Evolutionary conservation across 2,888 invertebrate species (phyloP), one percentile per base, ranked within the genome.

Genomic region (Brachynemurus nebulosus): DNA sequence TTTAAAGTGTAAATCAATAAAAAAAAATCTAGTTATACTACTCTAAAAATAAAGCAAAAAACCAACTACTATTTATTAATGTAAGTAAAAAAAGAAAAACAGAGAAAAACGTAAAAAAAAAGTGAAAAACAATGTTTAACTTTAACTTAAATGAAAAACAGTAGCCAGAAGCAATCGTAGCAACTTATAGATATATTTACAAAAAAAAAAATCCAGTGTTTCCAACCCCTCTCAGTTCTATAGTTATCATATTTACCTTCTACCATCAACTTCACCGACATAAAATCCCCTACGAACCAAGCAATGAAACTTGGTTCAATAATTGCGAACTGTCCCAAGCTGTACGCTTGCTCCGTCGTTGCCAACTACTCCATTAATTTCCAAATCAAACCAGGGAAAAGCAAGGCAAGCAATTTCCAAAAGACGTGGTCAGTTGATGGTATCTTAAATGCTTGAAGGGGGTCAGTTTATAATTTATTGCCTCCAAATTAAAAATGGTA

Each of bases 1-100:
- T 49, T 49, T 45, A 48, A 45, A 47, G 44, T 47, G 44, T 44
- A 44, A 47, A 44, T 44, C 47, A 44, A 44, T 42, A 44, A 40
- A 45, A 40, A 47, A 47, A 44, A 43, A 41, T 43, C 45, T 47
- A 45, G 42, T 47, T 34, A 37, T 45, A 43, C 44, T 41, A 44
- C 44, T 44, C 44, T 44, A 47, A 37, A 12, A 20, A 38, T n/a
- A 38, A 40, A 23, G 27, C 23, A 41, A 47, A 47, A 35, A n/a
- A n/a, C n/a, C 44, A 9, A 12, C 14, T 30, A 30, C 30, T 30
- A 30, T 30, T 30, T 12, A 30, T 30, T 30, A n/a, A 30, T 30
- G 30, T 30, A 30, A 12, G n/a, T 30, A n/a, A 30, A 30, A 30
- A 14, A 30, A 30, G 30, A 30, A 30, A 30, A 30, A 27, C n/a